A percentile compares a stretch with the other conserved stretches of the same genome.
These are phyloP conservation scores for Drosophila setosimentum DNA, from an alignment of 2,888 invertebrate species.

Conservation along the genomic window DNA sequence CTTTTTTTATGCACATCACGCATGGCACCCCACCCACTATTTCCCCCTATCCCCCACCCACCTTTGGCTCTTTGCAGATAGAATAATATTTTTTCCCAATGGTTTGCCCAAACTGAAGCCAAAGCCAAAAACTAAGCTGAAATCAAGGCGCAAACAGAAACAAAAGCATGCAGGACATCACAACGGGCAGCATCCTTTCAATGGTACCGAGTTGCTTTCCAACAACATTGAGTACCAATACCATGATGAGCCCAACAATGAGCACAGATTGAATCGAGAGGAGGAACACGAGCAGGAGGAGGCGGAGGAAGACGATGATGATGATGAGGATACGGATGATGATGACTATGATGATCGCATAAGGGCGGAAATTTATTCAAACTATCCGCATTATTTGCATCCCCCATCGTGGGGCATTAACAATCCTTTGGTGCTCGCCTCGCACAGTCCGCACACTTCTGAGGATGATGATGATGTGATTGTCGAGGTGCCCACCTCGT, in stretches of 20 bases:
- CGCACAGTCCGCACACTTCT: conserved; percentile 85
- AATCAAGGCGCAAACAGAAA: conserved; percentile 58
- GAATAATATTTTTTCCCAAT: conserved; percentile 84
- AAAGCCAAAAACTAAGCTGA: conserved; percentile 74
- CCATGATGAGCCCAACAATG: conserved; percentile 55
- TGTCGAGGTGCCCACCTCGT: conserved; percentile 77
- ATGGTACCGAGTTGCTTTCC: conserved; percentile 65
- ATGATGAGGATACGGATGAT: conserved; percentile 80
- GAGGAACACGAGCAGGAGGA: conserved; percentile 81
- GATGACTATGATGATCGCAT: conserved; percentile 86
- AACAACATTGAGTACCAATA: conserved; percentile 76
- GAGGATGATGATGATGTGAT: conserved; percentile 83
- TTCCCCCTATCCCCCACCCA: conserved; percentile 1
- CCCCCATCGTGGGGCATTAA: conserved; percentile 86
- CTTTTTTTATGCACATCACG: conserved; percentile 66
- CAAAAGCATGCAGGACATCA: conserved; percentile 43
- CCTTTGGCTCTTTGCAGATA: conserved; percentile 77
- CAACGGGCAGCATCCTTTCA: conserved; percentile 36
- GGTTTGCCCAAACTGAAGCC: conserved; percentile 82
- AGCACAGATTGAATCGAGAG: conserved; percentile 84
- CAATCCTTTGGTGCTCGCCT: conserved; percentile 85
- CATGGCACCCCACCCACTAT: conserved; percentile 35
- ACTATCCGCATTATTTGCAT: conserved; percentile 87
- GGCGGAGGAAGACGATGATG: conserved; percentile 51
- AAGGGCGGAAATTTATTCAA: conserved; percentile 87